phyloP scores from a whole-genome alignment of 2,797 vertebrate genomes.

The Lutjanus campechanus region DNA sequence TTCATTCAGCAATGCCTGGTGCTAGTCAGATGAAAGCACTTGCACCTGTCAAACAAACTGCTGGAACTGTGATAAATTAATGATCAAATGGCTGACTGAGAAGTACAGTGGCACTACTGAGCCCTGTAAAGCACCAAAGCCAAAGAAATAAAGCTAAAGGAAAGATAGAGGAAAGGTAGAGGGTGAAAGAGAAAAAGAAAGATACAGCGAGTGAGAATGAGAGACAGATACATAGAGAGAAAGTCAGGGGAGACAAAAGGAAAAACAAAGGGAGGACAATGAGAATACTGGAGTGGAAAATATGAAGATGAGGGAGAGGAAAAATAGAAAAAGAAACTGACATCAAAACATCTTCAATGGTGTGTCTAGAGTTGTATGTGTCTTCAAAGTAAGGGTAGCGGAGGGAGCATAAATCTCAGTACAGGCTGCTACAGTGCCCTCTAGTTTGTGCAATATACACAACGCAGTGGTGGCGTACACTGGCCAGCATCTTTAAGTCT shows the following conservation, averaged over 20 bases:
- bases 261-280: slow-evolving; percentile 15
- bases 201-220: background rate
- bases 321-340: slow-evolving; percentile 33
- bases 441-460: slow-evolving; percentile 18
- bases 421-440: slow-evolving; percentile 14
- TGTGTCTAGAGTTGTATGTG: slow-evolving; percentile 47
- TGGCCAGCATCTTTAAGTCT: slow-evolving; percentile 1
- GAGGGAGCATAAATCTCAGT: slow-evolving; percentile 2
- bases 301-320: slow-evolving; percentile 80
- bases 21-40: slow-evolving; percentile 93
- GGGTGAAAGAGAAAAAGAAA: background rate
- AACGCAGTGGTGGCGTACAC: background rate
- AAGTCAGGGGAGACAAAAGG: background rate
- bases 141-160: slow-evolving; percentile 71
- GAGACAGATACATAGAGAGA: background rate
- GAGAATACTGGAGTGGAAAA: slow-evolving; percentile 81
- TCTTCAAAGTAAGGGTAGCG: slow-evolving; percentile 69
- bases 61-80: slow-evolving; percentile 98
- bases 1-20: slow-evolving; percentile 84
- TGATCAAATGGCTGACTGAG: slow-evolving; percentile 93
- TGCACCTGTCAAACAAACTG: slow-evolving; percentile 97
- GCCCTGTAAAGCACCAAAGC: slow-evolving; percentile 88
- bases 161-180: background rate
- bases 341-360: slow-evolving; percentile 41
- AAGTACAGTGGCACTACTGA: slow-evolving; percentile 88